Conservation (phyloP, 2,113 vertebrate genomes). For the Aplodontia rufa region DNA sequence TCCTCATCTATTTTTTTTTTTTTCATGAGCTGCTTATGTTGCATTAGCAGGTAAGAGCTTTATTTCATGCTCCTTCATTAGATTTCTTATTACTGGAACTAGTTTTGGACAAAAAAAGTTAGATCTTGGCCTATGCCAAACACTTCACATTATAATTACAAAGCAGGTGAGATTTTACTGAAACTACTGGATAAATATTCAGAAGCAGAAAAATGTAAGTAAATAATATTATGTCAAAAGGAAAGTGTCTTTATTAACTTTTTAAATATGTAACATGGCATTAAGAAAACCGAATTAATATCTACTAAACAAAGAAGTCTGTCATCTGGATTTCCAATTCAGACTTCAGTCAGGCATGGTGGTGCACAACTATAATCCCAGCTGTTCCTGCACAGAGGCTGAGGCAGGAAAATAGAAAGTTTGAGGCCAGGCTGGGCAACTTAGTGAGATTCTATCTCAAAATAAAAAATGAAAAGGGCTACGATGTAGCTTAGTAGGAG, state of each 20-base stretch:
- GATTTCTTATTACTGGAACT: neutral
- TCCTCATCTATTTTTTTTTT: neutral
- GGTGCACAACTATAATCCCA: neutral
- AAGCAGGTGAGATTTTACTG: neutral
- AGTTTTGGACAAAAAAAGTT: neutral
- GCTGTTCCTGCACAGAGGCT: neutral
- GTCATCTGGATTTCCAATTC: neutral
- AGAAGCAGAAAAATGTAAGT: neutral
- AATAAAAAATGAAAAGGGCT: neutral
- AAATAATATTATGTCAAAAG: neutral
- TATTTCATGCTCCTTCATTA: neutral
- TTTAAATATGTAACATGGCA: neutral
- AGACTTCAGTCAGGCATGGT: neutral
- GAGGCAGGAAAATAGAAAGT: neutral
- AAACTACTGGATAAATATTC: neutral
- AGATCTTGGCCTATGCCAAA: neutral
- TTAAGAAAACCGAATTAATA: neutral
- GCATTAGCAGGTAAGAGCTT: neutral
- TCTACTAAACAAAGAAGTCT: neutral
- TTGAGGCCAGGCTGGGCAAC: neutral
- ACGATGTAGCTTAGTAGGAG: neutral
- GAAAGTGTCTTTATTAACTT: neutral
- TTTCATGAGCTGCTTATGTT: neutral
- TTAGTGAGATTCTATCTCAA: neutral
- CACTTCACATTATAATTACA: neutral